These are phyloP conservation scores for Oxycera nigricornis DNA, from an alignment of 2,888 invertebrate genomes.

Conservation along the genomic window DNA sequence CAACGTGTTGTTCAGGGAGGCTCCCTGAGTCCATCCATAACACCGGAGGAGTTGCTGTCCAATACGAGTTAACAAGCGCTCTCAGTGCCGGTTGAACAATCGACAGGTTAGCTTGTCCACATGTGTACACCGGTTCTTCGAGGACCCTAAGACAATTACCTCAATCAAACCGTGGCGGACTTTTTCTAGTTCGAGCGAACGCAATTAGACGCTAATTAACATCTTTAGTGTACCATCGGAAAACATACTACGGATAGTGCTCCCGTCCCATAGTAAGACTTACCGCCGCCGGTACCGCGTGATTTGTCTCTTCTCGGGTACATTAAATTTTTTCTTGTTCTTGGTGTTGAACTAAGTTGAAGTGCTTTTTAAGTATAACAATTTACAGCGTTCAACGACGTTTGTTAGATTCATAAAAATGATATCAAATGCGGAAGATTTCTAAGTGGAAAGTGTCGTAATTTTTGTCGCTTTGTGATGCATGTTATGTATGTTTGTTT, in stretches of 20 bases:
- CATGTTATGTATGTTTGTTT: background rate
- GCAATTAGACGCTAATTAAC: constrained; percentile 3
- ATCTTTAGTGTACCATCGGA: background rate
- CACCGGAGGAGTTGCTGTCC: constrained; percentile 30
- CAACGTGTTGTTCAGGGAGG: background rate
- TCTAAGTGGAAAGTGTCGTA: constrained; percentile 37
- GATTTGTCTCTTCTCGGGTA: background rate
- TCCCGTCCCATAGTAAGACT: background rate
- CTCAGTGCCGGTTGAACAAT: constrained; percentile 36
- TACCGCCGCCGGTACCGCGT: background rate
- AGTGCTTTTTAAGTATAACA: constrained; percentile 27
- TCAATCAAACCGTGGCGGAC: background rate
- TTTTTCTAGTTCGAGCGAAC: background rate
- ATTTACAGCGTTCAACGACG: background rate
- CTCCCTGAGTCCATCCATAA: constrained; percentile 4
- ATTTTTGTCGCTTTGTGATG: background rate
- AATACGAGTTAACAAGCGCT: background rate
- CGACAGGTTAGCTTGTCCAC: constrained; percentile 15
- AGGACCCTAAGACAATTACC: background rate
- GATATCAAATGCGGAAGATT: constrained; percentile 30
- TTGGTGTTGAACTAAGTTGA: background rate
- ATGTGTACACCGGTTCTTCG: background rate
- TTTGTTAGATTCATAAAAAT: constrained; percentile 17
- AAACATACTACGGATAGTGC: background rate
- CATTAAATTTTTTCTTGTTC: constrained; percentile 9